Evolutionary conservation across 2,113 vertebrate genomes (phyloP).

Genomic region (Galbula dea): DNA sequence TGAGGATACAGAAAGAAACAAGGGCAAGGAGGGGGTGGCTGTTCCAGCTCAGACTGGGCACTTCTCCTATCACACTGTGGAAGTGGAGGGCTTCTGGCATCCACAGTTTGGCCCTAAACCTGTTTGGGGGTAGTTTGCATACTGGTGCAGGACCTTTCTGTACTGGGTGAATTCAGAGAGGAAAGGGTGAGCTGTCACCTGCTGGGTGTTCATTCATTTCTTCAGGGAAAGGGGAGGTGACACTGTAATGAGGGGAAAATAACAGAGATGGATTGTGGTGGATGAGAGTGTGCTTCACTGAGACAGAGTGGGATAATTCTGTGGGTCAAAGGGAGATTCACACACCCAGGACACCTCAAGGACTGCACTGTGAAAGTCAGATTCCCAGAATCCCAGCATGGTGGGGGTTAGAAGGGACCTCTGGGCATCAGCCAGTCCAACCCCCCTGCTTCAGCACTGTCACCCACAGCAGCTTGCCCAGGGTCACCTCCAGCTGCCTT

Average conservation of each 20-base stretch:
- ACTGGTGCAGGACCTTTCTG: background rate
- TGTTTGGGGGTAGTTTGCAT: background rate
- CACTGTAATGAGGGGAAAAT: background rate
- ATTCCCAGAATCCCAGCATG: background rate
- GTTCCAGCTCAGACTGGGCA: background rate
- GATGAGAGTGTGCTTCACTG: background rate
- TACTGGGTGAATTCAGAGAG: background rate
- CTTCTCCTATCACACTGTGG: background rate
- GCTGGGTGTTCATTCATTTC: background rate
- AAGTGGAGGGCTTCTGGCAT: background rate
- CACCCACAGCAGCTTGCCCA: no score
- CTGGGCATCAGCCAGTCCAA: no score
- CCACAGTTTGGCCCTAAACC: background rate
- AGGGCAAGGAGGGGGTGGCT: background rate
- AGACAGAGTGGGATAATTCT: background rate
- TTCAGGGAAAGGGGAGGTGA: background rate
- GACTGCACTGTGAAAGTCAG: background rate
- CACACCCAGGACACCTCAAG: background rate
- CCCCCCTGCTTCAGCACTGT: no score
- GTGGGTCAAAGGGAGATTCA: background rate
- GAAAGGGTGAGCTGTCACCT: background rate
- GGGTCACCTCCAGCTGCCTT: no score
- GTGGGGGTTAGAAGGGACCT: no score
- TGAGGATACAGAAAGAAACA: background rate
- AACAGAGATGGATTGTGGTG: accelerated